Percentiles rank a stretch among this genome's conserved stretches.
phyloP scores from a whole-genome alignment of 1,140 invertebrate genomes.

The Campoletis sonorensis region DNA sequence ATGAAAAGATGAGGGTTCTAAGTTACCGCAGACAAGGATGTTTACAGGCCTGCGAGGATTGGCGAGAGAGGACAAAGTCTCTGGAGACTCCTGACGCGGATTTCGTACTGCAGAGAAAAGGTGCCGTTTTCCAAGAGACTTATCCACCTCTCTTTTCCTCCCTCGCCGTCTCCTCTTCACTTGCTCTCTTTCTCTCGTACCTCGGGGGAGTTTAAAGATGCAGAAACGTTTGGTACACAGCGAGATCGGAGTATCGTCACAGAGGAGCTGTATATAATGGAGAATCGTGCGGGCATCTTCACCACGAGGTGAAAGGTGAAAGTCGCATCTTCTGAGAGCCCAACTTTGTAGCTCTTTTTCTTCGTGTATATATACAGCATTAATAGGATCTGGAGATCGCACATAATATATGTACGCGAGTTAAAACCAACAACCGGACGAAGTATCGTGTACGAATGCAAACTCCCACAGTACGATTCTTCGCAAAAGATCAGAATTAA shows the following conservation, averaged over 20 bases:
- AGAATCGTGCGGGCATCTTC: conserved; percentile 61
- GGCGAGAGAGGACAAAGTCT: no score
- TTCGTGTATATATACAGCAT: neutral
- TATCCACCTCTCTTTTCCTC: no score
- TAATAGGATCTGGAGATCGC: neutral
- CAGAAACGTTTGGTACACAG: neutral
- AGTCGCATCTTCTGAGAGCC: conserved; percentile 57
- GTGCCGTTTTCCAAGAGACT: no score
- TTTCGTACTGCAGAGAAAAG: no score
- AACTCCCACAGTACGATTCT: neutral
- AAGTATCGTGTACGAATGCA: conserved; percentile 11
- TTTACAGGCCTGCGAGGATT: no score
- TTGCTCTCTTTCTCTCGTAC: neutral
- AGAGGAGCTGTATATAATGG: neutral
- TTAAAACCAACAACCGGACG: neutral
- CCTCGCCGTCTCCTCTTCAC: no score
- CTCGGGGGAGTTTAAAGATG: neutral
- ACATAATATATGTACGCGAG: neutral
- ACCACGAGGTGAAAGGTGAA: conserved; percentile 74
- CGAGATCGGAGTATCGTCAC: neutral
- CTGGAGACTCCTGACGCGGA: no score
- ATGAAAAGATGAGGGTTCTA: no score
- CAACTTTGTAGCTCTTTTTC: neutral
- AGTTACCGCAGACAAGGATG: no score
- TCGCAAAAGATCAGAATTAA: conserved; percentile 15